Conservation (phyloP, 2,797 vertebrate species). For the Sebastes glaucus region DNA sequence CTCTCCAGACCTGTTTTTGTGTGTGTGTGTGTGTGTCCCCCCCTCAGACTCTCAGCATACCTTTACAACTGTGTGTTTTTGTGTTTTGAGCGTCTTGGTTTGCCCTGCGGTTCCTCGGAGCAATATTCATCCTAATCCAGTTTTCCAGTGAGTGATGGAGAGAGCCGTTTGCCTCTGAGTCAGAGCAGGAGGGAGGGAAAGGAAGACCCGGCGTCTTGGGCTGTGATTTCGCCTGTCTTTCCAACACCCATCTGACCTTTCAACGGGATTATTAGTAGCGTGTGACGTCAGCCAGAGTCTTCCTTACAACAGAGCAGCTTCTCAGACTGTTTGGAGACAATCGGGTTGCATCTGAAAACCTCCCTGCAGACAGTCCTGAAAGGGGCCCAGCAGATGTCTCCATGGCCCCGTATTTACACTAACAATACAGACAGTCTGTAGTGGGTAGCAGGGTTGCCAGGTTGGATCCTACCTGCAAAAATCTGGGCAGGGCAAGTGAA, state of each 20-base stretch:
- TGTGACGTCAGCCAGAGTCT: conserved; percentile 17
- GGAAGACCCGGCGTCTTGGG: conserved; percentile 8
- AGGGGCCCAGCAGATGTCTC: not conserved
- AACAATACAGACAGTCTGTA: conserved; percentile 1
- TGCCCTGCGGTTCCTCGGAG: conserved; percentile 49
- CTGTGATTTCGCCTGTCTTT: conserved; percentile 4
- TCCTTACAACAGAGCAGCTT: not conserved
- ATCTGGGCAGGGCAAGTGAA: conserved; percentile 31
- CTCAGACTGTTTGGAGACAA: not conserved
- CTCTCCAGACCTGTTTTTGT: conserved; percentile 56
- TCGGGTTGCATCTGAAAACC: not conserved
- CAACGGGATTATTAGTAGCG: conserved; percentile 21
- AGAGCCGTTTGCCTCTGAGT: conserved; percentile 38
- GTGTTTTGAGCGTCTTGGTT: conserved; percentile 33
- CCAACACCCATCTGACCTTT: conserved; percentile 53
- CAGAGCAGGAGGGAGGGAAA: conserved; percentile 24
- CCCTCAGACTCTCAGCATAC: conserved; percentile 1
- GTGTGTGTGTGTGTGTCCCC: not conserved
- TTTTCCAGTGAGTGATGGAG: conserved; percentile 67
- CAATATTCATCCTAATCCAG: conserved; percentile 70
- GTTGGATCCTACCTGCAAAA: conserved; percentile 43
- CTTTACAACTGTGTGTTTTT: conserved; percentile 17
- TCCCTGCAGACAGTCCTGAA: not conserved
- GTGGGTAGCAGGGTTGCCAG: conserved; percentile 29
- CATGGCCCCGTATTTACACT: conserved; percentile 2